Evolutionary conservation across 2,888 invertebrate genomes (phyloP), one percentile per base, ranked within the genome.

Genomic region (Apotomis capreana): DNA sequence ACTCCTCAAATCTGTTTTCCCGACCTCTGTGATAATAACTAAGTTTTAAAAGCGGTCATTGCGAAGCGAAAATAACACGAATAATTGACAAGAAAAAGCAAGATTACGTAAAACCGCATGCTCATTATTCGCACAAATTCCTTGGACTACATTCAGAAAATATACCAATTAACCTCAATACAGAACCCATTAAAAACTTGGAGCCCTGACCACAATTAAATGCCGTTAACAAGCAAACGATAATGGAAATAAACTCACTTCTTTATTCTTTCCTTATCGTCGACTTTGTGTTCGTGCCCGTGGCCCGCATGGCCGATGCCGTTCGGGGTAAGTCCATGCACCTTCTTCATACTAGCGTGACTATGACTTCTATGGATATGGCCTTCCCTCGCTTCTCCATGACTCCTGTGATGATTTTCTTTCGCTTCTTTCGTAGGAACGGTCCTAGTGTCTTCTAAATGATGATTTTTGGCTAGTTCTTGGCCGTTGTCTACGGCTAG

Each of bases 331-430:
- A 87, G 78, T 3, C 84, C 87, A 76, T 92, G 91, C 12, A 79
- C 82, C 72, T 82, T 89, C 82, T 90, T 92, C 88, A 93, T 91
- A 75, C 89, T 92, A 65, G 90, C 87, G 76, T 93, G 92, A 78
- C 93, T 93, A 76, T 92, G 90, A 72, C 91, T 91, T 73, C 89
- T 88, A 62, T 90, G 90, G 73, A 93, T 91, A 65, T 91, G 88
- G 40, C 78, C 78, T 36, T 82, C 80, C 55, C 75, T 76, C n/a
- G 70, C 63, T 58, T 74, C 75, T 36, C 93, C 92, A 76, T 92
- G 90, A 73, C 91, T 91, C 74, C 89, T 88, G 61, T 90, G 90
- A 74, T 91, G 88, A 44, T 78, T 78, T 36, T 82, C 80, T 54
- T 75, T 76, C 13, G 70, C 63, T 57, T 64, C 65, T 57, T n/a